Evolutionary conservation across 2,888 invertebrate species (phyloP), one percentile per base, ranked within the genome.

Genomic region (Eutolmus rufibarbis): DNA sequence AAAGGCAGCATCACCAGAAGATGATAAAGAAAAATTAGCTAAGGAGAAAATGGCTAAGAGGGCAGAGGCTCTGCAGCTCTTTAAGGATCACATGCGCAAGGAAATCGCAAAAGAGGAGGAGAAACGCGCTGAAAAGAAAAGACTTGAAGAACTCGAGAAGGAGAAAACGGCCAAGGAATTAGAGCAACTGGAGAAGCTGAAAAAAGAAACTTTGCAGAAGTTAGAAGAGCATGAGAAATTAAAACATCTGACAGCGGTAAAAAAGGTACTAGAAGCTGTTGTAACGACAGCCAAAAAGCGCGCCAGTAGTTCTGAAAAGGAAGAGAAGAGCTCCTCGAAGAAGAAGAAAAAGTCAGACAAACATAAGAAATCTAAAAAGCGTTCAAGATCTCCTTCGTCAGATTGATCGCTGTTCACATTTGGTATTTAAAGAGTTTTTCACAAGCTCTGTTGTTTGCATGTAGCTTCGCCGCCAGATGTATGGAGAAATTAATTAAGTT

Each of bases 1-100:
- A 51, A 76, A 77, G 9, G 46, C 14, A n/a, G 16, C 31, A 19
- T 78, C 56, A 57, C 84, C 84, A 4, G 84, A 84, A 43, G 8
- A 90, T 19, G 91, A 91, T 9, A 91, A 91, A 82, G 91, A 92
- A n/a, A 91, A 91, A n/a, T 88, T 91, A 7, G 91, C 91, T 7
- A 91, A 91, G 34, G 92, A 93, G 88, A 93, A 93, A 89, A 92
- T 92, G 91, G 90, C 92, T 37, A 93, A 93, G 89, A 91, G 93
- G 0, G 93, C 93, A 0, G 94, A 94, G 90, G 93, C 94, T 37
- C 91, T 94, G 23, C 90, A 94, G 88, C 90, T 94, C 89, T 91
- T 95, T 74, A 94, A 94, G 89, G 94, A 94, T 89, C 95, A 95
- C 89, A 95, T 95, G 93, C 94, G 95, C 88, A 91, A 94, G 89